phyloP scores from a whole-genome alignment of 2,113 vertebrate genomes.

The Nasalis larvatus region DNA sequence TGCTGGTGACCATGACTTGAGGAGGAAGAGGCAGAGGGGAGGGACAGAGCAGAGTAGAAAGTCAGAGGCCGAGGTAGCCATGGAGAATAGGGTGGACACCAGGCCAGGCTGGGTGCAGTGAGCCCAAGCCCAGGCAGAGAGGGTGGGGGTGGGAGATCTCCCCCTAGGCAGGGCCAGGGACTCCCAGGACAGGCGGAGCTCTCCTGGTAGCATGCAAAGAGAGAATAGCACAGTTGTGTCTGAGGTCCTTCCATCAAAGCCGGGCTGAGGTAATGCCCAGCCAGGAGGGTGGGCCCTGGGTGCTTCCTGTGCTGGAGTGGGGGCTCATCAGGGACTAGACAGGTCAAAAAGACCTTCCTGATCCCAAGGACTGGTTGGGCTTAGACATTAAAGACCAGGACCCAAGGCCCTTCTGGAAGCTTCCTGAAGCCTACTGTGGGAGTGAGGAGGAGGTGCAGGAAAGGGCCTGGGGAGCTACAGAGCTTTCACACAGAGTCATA shows the following conservation, averaged over 20 bases:
- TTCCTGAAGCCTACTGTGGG: not conserved
- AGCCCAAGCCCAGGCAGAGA: not conserved
- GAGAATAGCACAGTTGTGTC: slow-evolving; percentile 74
- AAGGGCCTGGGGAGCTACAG: not conserved
- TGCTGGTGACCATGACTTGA: fast-evolving
- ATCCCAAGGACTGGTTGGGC: not conserved
- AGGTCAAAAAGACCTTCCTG: not conserved
- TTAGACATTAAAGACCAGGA: not conserved
- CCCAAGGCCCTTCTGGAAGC: not conserved
- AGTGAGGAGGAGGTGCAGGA: not conserved
- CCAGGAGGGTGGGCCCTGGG: not conserved
- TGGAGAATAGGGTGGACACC: not conserved
- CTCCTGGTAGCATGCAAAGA: slow-evolving; percentile 90
- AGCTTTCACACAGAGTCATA: not conserved
- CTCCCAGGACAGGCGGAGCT: slow-evolving; percentile 7
- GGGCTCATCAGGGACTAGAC: not conserved
- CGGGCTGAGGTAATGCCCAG: not conserved
- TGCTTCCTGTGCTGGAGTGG: not conserved
- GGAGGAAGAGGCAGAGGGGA: not conserved
- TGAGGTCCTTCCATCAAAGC: not conserved
- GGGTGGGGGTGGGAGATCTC: fast-evolving
- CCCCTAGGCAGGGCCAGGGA: not conserved
- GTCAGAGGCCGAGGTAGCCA: not conserved
- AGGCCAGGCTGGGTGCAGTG: not conserved
- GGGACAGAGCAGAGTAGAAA: not conserved